Evolutionary conservation across 1,140 invertebrate genomes (phyloP), one percentile per base, ranked within the genome.

Genomic region (Drosophila rhopaloa): DNA sequence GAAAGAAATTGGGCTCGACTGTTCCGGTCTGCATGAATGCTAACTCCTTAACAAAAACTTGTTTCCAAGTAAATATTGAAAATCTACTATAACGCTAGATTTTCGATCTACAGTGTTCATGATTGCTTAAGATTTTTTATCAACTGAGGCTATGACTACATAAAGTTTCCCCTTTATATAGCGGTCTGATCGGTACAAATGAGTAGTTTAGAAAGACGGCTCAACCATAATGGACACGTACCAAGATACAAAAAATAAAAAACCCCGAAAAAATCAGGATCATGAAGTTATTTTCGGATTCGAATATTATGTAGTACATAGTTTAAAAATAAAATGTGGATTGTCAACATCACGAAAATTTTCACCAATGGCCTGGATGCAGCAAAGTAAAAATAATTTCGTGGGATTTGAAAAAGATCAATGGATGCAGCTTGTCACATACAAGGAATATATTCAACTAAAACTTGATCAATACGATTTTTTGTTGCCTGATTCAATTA

Each of bases 371-470:
- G 4, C 19, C 43, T 44, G 43, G 14, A 47, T 47, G 44, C 19
- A 47, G 11, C 46, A 6, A 13, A 27, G 46, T 19, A 47, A 47
- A 47, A 19, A 24, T 47, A 47, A 47, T 11, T 47, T 13, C 19
- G 13, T 27, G 11, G 1, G 46, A 47, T 47, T 47, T 47, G 19
- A 7, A 47, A 47, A 47, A 27, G 19, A 47, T 6, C 4, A 47
- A 47, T 47, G 19, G 19, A 27, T 47, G 19, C 19, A 27, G 27
- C 46, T 47, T 2, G 5, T 47, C 13, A 47, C 46, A 47, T 46
- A 46, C 43, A 46, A 53, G 29, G 29, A 53, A 14, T 54, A 19
- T 38, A 24, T 38, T 19, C 35, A 38, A 38, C 16, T 54, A 24
- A 38, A 47, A 13, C 44, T 47, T 44, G 14, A 44, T 7, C 13